Evolutionary conservation across 2,113 vertebrate genomes (phyloP).

Genomic region (Speoplatyrhinus poulsoni): DNA sequence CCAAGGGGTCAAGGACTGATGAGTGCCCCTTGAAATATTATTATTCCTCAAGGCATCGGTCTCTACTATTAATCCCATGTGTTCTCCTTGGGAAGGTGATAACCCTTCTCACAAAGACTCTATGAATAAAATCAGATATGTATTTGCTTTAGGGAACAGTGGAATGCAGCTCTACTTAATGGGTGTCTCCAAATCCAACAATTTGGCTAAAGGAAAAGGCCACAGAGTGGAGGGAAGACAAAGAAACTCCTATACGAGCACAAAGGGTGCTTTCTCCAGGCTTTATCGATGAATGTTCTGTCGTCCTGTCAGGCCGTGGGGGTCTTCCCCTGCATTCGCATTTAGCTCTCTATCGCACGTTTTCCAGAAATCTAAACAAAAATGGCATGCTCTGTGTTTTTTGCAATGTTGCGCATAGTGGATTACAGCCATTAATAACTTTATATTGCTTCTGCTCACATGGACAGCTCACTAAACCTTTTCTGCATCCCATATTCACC

Average conservation of each 20-base stretch:
- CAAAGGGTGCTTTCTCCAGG: constrained; percentile 63
- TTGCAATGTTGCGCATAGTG: constrained; percentile 26
- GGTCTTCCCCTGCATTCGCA: constrained; percentile 47
- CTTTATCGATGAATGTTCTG: constrained; percentile 40
- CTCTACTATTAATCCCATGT: constrained; percentile 55
- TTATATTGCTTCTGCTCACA: too few relatives aligned
- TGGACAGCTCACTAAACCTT: constrained; percentile 1
- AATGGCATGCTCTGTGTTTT: not conserved
- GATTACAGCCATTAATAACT: not conserved
- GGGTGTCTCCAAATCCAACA: constrained; percentile 57
- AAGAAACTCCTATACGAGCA: constrained; percentile 61
- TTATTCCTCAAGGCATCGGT: constrained; percentile 58
- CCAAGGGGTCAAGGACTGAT: constrained; percentile 52
- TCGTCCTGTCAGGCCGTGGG: constrained; percentile 42
- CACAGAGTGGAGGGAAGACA: constrained; percentile 48
- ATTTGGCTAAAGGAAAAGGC: constrained; percentile 70
- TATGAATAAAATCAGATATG: constrained; percentile 57
- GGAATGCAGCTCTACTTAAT: constrained; percentile 64
- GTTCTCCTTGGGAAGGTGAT: constrained; percentile 66
- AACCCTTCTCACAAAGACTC: constrained; percentile 63
- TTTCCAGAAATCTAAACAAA: constrained; percentile 47
- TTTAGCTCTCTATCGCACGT: constrained; percentile 54
- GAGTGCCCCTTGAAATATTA: constrained; percentile 57
- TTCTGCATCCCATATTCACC: not conserved
- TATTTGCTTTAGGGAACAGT: constrained; percentile 58